Evolutionary conservation across 2,888 invertebrate species (phyloP).

Genomic region (Lapara coniferarum): DNA sequence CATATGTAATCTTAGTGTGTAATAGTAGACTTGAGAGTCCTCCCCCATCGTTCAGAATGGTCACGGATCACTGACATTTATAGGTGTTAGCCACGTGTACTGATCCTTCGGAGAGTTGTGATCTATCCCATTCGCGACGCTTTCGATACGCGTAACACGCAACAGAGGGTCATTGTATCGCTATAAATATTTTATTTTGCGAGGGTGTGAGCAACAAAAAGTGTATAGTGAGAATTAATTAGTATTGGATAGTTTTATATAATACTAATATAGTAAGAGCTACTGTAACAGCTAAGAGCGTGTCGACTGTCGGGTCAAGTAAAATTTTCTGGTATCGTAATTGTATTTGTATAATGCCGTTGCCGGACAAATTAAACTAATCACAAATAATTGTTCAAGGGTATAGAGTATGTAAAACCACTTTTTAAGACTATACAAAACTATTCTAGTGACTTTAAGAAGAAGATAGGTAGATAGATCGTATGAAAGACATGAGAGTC

Average conservation of each 20-base stretch:
- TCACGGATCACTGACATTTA: conserved; percentile 50
- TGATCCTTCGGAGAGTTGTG: conserved; percentile 59
- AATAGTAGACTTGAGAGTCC: conserved; percentile 61
- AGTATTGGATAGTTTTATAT: background rate
- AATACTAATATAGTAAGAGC: background rate
- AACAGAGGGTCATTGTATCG: conserved; percentile 46
- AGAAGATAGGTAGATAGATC: no score
- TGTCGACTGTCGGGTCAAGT: background rate
- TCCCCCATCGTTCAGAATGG: conserved; percentile 55
- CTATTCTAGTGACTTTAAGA: no score
- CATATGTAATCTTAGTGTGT: conserved; percentile 55
- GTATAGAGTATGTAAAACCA: no score
- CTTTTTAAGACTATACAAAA: no score
- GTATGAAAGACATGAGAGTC: no score
- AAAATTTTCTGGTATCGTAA: background rate
- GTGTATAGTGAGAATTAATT: conserved; percentile 19
- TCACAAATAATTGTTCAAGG: no score
- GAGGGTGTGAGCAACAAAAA: conserved; percentile 25
- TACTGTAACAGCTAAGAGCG: background rate
- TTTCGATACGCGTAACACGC: conserved; percentile 60
- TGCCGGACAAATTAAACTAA: no score
- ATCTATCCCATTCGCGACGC: conserved; percentile 73
- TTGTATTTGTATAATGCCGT: no score
- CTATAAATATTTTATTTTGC: conserved; percentile 28
- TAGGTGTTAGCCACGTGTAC: conserved; percentile 78